Base-by-base conservation (phyloP, 64 coral and sea anemone species). In the Montipora cactus region DNA sequence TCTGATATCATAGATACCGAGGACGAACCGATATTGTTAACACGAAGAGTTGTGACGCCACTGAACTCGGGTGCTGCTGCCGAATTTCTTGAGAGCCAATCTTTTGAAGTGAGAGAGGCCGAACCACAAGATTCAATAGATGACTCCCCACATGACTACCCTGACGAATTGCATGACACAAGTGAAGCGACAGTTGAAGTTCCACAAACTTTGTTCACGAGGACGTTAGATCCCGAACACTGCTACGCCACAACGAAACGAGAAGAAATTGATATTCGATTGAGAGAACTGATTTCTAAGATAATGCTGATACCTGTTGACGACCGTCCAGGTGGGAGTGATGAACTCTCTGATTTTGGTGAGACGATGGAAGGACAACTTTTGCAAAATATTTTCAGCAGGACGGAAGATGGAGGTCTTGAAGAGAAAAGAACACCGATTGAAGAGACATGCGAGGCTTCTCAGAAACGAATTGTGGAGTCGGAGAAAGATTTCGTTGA, bases 401-500 rank as follows among this genome's bases (percentile, higher is more conserved):
- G 44, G 9, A 71, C 1, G n/a, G 66, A 4, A 1, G 18, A 20
- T 13, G 8, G 0, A 9, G 66, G 49, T 62, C 16, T 49, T n/a
- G 16, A 22, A 50, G 15, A 72, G 19, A 19, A 86, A 86, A 46
- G 45, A 71, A 86, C 82, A 86, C 82, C 66, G 47, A 11, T 71
- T 86, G 82, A 86, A 12, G 82, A 86, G 66, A 72, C 15, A 21
- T 86, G 66, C 16, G 82, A 86, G 4, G 64, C 82, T 51, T n/a
- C 11, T 25, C 8, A 70, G 14, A 69, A 50, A 72, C 15, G 45
- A 15, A 71, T 1, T 46, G 82, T 90, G 9, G 61, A 96, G 75
- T 68, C 73, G 9, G 88, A 79, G 78, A 53, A 57, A 18, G 78
- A 96, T 86, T 68, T 90, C 20, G 87, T 90, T 5, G 93, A 61